Percentiles rank a stretch among this genome's conserved stretches.
phyloP scores from a whole-genome alignment of 2,797 vertebrate species.

The Bucorvus abyssinicus region DNA sequence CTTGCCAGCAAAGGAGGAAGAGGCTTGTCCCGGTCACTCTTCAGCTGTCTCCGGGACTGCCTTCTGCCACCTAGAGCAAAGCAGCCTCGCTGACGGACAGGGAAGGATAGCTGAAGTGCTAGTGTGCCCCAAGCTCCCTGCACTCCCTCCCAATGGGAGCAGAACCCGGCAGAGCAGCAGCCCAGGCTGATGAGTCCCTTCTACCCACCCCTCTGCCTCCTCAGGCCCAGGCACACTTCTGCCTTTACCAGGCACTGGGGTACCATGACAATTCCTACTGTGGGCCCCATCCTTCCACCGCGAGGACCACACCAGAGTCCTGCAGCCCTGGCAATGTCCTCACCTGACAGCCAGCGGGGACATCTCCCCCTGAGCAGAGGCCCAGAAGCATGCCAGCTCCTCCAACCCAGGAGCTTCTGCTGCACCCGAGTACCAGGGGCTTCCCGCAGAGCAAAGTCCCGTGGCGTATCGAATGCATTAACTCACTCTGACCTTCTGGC shows the following conservation, averaged over 20 bases:
- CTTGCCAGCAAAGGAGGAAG: constrained; percentile 93
- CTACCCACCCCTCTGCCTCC: background rate
- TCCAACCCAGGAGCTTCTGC: background rate
- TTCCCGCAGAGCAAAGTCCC: background rate
- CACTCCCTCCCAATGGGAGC: fast-evolving
- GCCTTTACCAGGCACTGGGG: background rate
- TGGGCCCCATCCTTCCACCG: fast-evolving
- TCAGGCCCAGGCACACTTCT: background rate
- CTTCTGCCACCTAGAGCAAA: constrained; percentile 86
- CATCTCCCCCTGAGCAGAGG: background rate
- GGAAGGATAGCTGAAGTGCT: background rate
- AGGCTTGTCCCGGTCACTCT: constrained; percentile 94
- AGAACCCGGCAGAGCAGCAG: background rate
- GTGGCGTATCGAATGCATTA: background rate
- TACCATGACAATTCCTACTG: background rate
- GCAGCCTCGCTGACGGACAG: background rate
- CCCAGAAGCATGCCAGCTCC: background rate
- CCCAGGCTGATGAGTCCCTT: background rate
- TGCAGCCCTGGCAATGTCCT: background rate
- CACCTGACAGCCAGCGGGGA: background rate
- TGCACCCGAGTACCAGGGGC: background rate
- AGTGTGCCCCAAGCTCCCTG: background rate
- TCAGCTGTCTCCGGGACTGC: constrained; percentile 93
- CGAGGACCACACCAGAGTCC: background rate
- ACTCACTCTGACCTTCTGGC: constrained; percentile 90